Evolutionary conservation across 2,888 invertebrate genomes (phyloP), one percentile per base, ranked within the genome.

Genomic region (Sepiola atlantica): DNA sequence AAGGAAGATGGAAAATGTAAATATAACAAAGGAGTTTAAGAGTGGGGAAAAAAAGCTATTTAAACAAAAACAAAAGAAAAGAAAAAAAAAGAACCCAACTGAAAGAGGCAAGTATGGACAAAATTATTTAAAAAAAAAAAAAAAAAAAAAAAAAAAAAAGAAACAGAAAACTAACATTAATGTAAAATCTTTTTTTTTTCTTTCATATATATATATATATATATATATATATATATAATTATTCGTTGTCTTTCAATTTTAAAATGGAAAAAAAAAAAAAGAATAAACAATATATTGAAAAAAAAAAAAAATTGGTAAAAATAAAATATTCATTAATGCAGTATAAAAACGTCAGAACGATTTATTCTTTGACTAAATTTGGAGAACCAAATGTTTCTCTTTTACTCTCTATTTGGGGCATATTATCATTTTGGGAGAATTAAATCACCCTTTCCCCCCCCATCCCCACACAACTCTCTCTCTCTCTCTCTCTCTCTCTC

Each of bases 51-150:
- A 20, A 57, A 57, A 57, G 4, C 57, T n/a, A 16, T 77, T 77
- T 32, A 21, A 77, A 77, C n/a, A 77, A 77, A n/a, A 14, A 77
- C n/a, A 77, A n/a, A n/a, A n/a, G 28, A 77, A 32, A 10, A n/a
- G n/a, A 77, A 12, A n/a, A 12, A 77, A 77, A 77, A 77, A 77
- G 10, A 20, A n/a, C n/a, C n/a, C n/a, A 32, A 77, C 77, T 77
- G 77, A 77, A 77, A 77, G 77, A 77, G 77, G 77, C 77, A 77
- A 77, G 77, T 77, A 77, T 77, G 77, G 77, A 77, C n/a, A 14
- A n/a, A 32, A n/a, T 77, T 77, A 77, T 77, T 77, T 21, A 18
- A 57, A 57, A 57, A 55, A 3, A 55, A 55, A 55, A 55, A 55
- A 61, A 61, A n/a, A n/a, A n/a, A n/a, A n/a, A n/a, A n/a, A n/a